Percentiles rank a stretch among this genome's conserved stretches.
Conservation (phyloP, 2,113 vertebrate species). For the Plecturocebus donacophilus region DNA sequence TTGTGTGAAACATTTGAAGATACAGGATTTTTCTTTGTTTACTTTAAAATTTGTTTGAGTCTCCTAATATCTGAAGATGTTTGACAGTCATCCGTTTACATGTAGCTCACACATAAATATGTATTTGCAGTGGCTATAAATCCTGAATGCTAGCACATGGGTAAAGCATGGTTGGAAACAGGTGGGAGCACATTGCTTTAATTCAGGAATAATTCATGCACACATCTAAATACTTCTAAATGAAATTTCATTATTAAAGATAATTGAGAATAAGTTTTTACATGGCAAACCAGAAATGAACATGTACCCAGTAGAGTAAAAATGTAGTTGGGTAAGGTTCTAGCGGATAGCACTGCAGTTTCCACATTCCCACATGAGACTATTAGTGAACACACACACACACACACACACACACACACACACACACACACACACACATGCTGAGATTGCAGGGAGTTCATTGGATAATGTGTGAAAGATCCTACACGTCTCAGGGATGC, state of each 20-base stretch:
- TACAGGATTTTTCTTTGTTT: neutral
- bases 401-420: neutral
- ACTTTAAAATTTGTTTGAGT: neutral
- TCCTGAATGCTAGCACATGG: neutral
- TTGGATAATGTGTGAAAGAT: neutral
- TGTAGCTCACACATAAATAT: neutral
- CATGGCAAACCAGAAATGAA: neutral
- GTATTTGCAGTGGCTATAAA: neutral
- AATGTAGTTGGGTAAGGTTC: neutral
- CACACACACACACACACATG: conserved; percentile 9
- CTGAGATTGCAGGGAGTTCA: neutral
- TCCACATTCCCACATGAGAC: neutral
- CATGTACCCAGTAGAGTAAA: neutral
- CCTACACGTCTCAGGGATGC: neutral
- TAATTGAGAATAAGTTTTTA: neutral
- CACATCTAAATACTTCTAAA: neutral
- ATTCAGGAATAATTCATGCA: neutral
- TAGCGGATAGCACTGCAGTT: neutral
- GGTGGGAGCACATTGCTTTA: neutral
- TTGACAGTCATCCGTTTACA: neutral
- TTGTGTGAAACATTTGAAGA: neutral
- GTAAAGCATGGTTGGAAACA: neutral
- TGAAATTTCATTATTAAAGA: conserved; percentile 27
- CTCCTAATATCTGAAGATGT: neutral
- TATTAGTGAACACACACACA: neutral